These are phyloP conservation scores for Pediacus dermestoides DNA, from an alignment of 2,888 invertebrate genomes.

Conservation along the genomic window DNA sequence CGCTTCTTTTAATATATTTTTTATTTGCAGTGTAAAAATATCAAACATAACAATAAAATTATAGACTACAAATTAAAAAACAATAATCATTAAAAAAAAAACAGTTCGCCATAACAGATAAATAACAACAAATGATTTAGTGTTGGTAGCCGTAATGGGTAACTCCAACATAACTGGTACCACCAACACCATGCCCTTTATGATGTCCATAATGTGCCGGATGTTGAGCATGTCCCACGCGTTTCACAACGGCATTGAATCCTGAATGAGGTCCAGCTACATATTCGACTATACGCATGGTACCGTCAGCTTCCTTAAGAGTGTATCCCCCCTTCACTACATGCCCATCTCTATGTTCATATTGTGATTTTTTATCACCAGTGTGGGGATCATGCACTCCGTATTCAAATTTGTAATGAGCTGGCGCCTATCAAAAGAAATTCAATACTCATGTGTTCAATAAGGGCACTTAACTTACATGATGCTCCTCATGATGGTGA, in stretches of 20 bases:
- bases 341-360: constrained; percentile 41
- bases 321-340: constrained; percentile 41
- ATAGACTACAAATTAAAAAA: no score
- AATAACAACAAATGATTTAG: constrained; percentile 1
- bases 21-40: no score
- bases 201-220: constrained; percentile 33
- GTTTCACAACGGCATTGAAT: constrained; percentile 40
- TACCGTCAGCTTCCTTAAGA: constrained; percentile 42
- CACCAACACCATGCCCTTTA: constrained; percentile 17
- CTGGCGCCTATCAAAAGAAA: constrained; percentile 3
- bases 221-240: constrained; percentile 40
- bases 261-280: constrained; percentile 38
- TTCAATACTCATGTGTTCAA: neutral
- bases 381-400: constrained; percentile 43
- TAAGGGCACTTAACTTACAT: neutral
- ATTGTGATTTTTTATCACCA: constrained; percentile 40
- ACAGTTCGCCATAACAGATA: no score
- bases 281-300: constrained; percentile 41
- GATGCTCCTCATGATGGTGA: constrained; percentile 4
- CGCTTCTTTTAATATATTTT: no score
- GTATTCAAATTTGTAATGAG: constrained; percentile 36
- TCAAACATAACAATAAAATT: no score
- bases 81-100: no score
- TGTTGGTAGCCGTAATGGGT: constrained; percentile 20
- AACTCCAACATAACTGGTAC: constrained; percentile 27